A percentile compares a stretch with the other conserved stretches of the same genome.
These are phyloP conservation scores for Calliopsis andreniformis DNA, from an alignment of 1,140 invertebrate genomes.

Conservation along the genomic window DNA sequence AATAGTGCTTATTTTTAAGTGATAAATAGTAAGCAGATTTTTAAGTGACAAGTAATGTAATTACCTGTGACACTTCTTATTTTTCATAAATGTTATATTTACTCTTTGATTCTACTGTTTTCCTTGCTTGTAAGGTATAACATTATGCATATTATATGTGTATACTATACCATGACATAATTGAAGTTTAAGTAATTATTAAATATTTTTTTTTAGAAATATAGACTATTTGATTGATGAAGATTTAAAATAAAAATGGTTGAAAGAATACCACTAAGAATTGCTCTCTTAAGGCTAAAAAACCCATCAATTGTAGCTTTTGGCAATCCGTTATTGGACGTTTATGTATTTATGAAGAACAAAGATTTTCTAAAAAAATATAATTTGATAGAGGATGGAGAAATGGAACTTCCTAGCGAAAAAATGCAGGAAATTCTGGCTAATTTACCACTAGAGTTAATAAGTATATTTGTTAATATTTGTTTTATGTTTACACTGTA, in stretches of 20 bases:
- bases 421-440: constrained; percentile 72
- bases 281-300: constrained; percentile 52
- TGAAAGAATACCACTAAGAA: constrained; percentile 57
- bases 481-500: constrained; percentile 22
- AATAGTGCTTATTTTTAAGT: not conserved
- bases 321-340: constrained; percentile 86
- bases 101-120: not conserved
- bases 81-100: constrained; percentile 3
- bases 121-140: not conserved
- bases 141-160: not conserved
- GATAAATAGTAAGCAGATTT: not conserved
- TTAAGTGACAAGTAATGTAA: not conserved
- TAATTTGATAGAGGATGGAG: constrained; percentile 80
- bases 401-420: constrained; percentile 78
- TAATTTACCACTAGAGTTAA: constrained; percentile 70
- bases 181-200: not conserved
- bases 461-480: constrained; percentile 48
- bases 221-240: not conserved
- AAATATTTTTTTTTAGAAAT: not conserved
- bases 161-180: not conserved
- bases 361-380: constrained; percentile 83
- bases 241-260: constrained; percentile 58
- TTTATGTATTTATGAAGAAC: constrained; percentile 81
- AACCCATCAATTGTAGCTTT: constrained; percentile 79
- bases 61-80: not conserved